These are phyloP conservation scores for Agelaius phoeniceus DNA, from an alignment of 2,113 vertebrate species.

Conservation along the genomic window DNA sequence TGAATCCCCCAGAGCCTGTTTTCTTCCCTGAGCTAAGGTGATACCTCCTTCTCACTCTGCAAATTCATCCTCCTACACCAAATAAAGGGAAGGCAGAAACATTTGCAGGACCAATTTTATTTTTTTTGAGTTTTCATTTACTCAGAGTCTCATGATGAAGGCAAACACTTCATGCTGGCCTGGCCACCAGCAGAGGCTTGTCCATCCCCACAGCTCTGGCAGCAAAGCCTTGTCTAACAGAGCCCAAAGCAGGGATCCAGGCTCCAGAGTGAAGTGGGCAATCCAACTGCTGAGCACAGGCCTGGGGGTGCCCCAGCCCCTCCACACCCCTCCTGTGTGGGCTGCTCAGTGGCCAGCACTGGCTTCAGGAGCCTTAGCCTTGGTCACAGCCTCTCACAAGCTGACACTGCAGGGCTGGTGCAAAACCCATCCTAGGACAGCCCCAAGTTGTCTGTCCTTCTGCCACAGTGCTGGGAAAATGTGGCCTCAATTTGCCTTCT, in stretches of 20 bases:
- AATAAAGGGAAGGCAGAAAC: not conserved
- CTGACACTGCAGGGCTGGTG: accelerated
- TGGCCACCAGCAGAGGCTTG: not conserved
- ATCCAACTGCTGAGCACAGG: not conserved
- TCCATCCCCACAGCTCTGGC: not conserved
- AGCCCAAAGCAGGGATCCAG: not conserved
- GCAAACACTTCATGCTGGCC: not conserved
- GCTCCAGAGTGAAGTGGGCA: not conserved
- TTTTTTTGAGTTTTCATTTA: not conserved
- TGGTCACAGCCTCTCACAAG: accelerated
- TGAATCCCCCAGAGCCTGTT: not conserved
- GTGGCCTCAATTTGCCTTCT: not conserved
- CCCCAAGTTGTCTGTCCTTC: not conserved
- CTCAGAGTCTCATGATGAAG: not conserved
- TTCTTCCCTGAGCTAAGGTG: not conserved
- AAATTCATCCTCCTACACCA: not conserved
- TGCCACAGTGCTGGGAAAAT: not conserved
- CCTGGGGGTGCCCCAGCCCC: not conserved
- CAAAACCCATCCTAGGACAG: not conserved
- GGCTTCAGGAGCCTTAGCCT: not conserved
- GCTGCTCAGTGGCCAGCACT: not conserved
- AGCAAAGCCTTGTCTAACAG: not conserved
- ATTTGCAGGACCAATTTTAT: not conserved
- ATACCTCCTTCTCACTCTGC: not conserved
- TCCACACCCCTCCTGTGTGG: accelerated